Evolutionary conservation across 1,140 invertebrate genomes (phyloP), one percentile per base, ranked within the genome.

Genomic region (Linepithema humile): DNA sequence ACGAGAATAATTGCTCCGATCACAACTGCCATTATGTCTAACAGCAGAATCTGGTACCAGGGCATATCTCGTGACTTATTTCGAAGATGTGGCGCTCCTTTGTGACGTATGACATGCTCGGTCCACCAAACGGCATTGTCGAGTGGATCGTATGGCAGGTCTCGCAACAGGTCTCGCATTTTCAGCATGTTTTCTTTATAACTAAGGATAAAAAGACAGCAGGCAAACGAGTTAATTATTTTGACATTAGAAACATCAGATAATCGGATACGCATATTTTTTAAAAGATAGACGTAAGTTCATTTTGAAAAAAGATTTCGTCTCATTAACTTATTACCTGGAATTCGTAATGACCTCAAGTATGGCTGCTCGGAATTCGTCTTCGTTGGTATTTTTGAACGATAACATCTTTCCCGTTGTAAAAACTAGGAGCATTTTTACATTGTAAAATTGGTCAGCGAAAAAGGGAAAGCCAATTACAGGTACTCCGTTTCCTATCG

Each of bases 41-140:
- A 69, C 12, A 55, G 20, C 15, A 12, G 3, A 32, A 32, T 17
- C n/a, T 75, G 26, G 53, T 86, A 92, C 85, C 88, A 92, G n/a
- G 86, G 86, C 50, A 92, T 82, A 70, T 92, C 89, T 64, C 85
- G 85, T 38, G 90, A 88, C 32, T 88, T 72, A 69, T 91, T 92
- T 72, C 89, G 84, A 57, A 95, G 87, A 87, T 95, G 93, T n/a
- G 82, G 83, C 5, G 93, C 93, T 26, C 95, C 94, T 35, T 94
- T 93, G 86, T 95, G 93, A 40, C 95, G 85, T 53, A 95, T 90
- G 12, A 95, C 93, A 86, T 95, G 95, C 84, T 95, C 95, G 7
- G 93, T 93, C 95, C 95, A 95, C 91, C 91, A 95, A n/a, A 94
- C 88, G 10, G 93, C 92, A 60, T 88, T 91, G 5, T 95, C 90